Evolutionary conservation across 2,888 invertebrate species (phyloP).

Genomic region (Catocala fraxini): DNA sequence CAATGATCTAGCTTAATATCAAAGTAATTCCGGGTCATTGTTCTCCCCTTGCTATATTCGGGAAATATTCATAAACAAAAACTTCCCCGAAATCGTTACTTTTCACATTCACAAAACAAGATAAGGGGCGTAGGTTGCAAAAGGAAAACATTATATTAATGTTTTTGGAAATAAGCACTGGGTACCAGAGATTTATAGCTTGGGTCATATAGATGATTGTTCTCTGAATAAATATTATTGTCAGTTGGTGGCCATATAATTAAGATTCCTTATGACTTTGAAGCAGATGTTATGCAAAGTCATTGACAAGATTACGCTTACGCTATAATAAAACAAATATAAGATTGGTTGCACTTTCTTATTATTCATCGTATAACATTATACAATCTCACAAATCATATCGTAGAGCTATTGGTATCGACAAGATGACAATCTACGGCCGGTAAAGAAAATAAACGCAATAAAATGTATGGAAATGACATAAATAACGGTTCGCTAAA

Average conservation of each 20-base stretch:
- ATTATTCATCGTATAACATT: neutral
- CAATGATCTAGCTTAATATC: constrained; percentile 20
- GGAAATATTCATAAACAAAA: constrained; percentile 43
- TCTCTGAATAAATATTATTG: constrained; percentile 1
- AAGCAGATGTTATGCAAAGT: constrained; percentile 4
- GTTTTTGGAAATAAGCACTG: constrained; percentile 40
- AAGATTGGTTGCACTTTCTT: neutral
- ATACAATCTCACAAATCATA: neutral
- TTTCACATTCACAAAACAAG: constrained; percentile 42
- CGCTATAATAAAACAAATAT: neutral
- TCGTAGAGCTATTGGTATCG: too few relatives aligned
- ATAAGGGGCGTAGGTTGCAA: constrained; percentile 41
- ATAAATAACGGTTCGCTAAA: neutral
- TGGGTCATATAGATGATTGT: constrained; percentile 9
- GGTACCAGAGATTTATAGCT: constrained; percentile 28
- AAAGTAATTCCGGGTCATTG: constrained; percentile 33
- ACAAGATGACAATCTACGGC: neutral
- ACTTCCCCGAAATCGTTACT: constrained; percentile 37
- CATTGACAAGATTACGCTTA: neutral
- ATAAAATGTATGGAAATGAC: neutral
- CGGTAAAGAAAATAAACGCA: neutral
- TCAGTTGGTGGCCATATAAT: constrained; percentile 7
- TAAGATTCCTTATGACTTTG: neutral
- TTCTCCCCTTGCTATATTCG: constrained; percentile 33
- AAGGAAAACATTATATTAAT: constrained; percentile 50